Conservation (phyloP, 92 coral and sea anemone genomes). For the Epizoanthus illoricatus region DNA sequence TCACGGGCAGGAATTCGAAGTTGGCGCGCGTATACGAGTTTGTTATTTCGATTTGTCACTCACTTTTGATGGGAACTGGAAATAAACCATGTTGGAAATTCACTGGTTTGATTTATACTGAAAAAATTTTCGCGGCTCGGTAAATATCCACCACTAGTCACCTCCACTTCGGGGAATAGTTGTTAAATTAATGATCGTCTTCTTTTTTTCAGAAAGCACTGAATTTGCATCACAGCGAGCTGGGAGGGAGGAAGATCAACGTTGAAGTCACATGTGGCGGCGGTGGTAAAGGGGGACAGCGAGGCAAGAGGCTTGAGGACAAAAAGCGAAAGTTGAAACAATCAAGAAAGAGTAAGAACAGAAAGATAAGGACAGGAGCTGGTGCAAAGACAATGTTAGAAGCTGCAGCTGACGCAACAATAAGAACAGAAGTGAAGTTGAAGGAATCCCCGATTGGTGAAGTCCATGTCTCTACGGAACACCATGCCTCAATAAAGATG, state of each 20-base stretch:
- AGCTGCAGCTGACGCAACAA: neutral
- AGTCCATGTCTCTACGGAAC: neutral
- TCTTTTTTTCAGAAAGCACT: slow-evolving; percentile 81
- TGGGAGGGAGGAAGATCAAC: slow-evolving; percentile 89
- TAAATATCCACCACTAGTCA: too few relatives aligned
- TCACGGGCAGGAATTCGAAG: too few relatives aligned
- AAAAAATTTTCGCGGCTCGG: too few relatives aligned
- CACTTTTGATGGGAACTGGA: too few relatives aligned
- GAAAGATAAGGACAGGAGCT: slow-evolving; percentile 22
- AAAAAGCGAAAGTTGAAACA: slow-evolving; percentile 71
- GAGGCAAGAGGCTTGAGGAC: slow-evolving; percentile 66
- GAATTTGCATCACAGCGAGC: slow-evolving; percentile 80
- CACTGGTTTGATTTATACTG: too few relatives aligned
- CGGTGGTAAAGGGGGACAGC: slow-evolving; percentile 86
- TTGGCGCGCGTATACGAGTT: too few relatives aligned
- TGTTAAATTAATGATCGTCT: neutral
- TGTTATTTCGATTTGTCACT: too few relatives aligned
- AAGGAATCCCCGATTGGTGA: neutral
- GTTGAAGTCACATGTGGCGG: slow-evolving; percentile 99
- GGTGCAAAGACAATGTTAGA: neutral
- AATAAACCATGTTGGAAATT: too few relatives aligned
- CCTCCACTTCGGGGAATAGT: neutral
- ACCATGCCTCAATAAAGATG: too few relatives aligned
- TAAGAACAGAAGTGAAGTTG: neutral
- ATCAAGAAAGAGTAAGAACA: slow-evolving; percentile 56